phyloP scores from a whole-genome alignment of 2,113 vertebrate genomes.

The Polyodon spathula region DNA sequence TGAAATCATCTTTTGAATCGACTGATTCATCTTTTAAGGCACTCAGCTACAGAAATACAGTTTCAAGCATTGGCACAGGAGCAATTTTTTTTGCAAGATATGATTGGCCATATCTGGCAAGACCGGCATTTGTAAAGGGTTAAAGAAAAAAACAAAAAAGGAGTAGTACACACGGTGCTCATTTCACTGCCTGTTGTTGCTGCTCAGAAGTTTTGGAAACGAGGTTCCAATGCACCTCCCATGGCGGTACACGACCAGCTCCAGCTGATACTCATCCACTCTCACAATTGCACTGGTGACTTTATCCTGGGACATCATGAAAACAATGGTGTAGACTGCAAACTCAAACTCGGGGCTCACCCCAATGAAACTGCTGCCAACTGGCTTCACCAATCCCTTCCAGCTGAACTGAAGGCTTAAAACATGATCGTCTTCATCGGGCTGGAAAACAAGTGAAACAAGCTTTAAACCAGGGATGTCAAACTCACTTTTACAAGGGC shows the following conservation, averaged over 20 bases:
- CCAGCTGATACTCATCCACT: constrained; percentile 65
- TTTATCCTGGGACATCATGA: constrained; percentile 60
- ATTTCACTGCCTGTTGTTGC: constrained; percentile 48
- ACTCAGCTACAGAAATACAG: too few relatives aligned
- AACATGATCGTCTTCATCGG: constrained; percentile 69
- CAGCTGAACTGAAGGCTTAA: constrained; percentile 79
- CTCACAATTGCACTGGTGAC: constrained; percentile 50
- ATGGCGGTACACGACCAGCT: constrained; percentile 61
- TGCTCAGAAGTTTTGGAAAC: constrained; percentile 67
- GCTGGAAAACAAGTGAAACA: constrained; percentile 40
- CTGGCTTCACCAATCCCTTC: constrained; percentile 66
- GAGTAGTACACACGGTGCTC: too few relatives aligned
- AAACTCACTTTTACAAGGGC: too few relatives aligned
- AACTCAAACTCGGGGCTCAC: constrained; percentile 75
- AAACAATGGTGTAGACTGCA: constrained; percentile 69
- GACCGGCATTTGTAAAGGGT: too few relatives aligned
- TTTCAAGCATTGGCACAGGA: too few relatives aligned
- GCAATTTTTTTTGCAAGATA: too few relatives aligned
- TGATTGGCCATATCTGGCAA: too few relatives aligned
- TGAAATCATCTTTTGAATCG: too few relatives aligned
- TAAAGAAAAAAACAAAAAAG: too few relatives aligned
- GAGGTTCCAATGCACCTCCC: constrained; percentile 66
- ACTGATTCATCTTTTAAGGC: too few relatives aligned
- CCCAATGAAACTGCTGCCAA: constrained; percentile 67
- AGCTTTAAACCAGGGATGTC: too few relatives aligned